phyloP scores from a whole-genome alignment of 2,113 vertebrate genomes.

The Lagenorhynchus albirostris region DNA sequence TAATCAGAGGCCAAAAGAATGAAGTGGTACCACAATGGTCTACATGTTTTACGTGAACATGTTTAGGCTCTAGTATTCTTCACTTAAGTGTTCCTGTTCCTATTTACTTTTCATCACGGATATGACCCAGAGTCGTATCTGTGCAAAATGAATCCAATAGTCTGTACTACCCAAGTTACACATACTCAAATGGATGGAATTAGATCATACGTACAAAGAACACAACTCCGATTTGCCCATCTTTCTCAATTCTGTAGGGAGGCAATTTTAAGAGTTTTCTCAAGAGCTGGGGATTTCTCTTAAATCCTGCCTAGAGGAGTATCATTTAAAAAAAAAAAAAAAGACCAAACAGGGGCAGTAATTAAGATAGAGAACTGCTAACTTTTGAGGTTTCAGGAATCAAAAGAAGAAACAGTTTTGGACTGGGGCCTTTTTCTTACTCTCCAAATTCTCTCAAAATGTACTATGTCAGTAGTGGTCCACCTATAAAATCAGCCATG shows the following conservation, averaged over 20 bases:
- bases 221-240: neutral
- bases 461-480: neutral
- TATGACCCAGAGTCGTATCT: neutral
- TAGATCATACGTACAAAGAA: neutral
- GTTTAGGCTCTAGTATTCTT: neutral
- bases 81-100: neutral
- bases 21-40: neutral
- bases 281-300: neutral
- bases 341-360: neutral
- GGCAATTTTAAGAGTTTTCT: neutral
- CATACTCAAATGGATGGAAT: neutral
- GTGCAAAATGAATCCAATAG: neutral
- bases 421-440: neutral
- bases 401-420: neutral
- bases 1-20: conserved; percentile 2
- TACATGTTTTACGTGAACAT: neutral
- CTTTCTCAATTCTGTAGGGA: neutral
- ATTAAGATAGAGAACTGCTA: neutral
- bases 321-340: neutral
- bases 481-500: neutral
- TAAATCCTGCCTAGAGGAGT: neutral
- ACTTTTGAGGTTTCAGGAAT: neutral
- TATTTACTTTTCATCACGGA: neutral
- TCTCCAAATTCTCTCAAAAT: conserved; percentile 13
- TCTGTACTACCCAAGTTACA: neutral